phyloP scores from a whole-genome alignment of 2,113 vertebrate species.

The Hippocampus barbouri region DNA sequence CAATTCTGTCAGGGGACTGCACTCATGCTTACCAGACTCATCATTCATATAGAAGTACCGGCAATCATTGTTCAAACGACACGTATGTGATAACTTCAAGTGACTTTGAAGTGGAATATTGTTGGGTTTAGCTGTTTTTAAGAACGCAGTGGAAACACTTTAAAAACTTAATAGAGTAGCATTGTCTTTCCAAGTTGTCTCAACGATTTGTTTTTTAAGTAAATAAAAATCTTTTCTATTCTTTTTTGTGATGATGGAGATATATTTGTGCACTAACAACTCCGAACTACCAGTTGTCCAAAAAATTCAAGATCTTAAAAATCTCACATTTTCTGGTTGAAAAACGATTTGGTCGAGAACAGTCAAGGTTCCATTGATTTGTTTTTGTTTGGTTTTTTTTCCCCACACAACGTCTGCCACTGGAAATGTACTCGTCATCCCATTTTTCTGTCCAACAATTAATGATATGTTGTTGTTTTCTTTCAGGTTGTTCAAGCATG shows the following conservation, averaged over 20 bases:
- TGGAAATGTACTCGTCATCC: neutral
- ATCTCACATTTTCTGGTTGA: no score
- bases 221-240: no score
- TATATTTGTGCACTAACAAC: no score
- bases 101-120: neutral
- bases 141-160: neutral
- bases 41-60: neutral
- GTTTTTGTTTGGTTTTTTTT: no score
- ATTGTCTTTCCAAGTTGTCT: no score
- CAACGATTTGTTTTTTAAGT: no score
- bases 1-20: slow-evolving; percentile 33
- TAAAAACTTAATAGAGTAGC: neutral
- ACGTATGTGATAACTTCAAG: neutral
- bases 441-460: neutral
- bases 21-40: slow-evolving; percentile 9
- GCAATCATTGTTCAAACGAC: neutral
- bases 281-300: no score
- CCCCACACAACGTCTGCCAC: neutral
- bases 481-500: slow-evolving; percentile 77
- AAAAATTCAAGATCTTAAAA: no score
- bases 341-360: no score
- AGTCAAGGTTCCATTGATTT: no score
- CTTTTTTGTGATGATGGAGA: no score
- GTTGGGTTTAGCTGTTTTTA: neutral
- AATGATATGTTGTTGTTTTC: slow-evolving; percentile 14